A percentile compares a stretch with the other conserved stretches of the same genome.
These are phyloP conservation scores for Oxyura jamaicensis DNA, from an alignment of 2,113 vertebrate species.

Conservation along the genomic window DNA sequence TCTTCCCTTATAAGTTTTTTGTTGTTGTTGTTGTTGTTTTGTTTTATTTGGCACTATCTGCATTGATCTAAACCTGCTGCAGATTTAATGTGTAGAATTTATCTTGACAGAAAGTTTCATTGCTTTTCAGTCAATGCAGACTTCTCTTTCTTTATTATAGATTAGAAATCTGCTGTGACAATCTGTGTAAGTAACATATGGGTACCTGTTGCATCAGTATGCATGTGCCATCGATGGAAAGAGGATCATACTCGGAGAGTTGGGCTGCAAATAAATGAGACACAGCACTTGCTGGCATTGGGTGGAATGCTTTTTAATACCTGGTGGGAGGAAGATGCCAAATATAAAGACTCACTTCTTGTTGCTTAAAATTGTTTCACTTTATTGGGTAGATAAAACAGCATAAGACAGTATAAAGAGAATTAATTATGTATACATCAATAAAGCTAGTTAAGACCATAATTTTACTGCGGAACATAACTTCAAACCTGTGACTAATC, in stretches of 20 bases:
- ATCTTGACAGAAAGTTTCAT: conserved; percentile 87
- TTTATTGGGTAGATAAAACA: neutral
- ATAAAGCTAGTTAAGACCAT: neutral
- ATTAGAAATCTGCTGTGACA: conserved; percentile 67
- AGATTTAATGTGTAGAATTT: conserved; percentile 84
- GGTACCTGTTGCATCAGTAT: conserved; percentile 40
- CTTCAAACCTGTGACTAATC: neutral
- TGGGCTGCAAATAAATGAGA: conserved; percentile 39
- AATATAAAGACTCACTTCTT: neutral
- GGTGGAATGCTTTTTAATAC: conserved; percentile 17
- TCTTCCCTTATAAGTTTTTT: conserved; percentile 79
- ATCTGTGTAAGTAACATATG: conserved; percentile 47
- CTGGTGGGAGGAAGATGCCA: neutral
- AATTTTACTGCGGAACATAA: neutral
- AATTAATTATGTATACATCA: neutral
- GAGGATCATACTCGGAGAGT: conserved; percentile 14
- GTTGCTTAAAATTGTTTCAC: neutral
- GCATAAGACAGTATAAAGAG: neutral
- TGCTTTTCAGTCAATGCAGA: conserved; percentile 71
- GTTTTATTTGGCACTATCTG: conserved; percentile 84
- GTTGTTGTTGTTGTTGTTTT: neutral
- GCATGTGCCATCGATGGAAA: neutral
- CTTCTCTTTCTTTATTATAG: conserved; percentile 70
- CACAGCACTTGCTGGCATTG: neutral
- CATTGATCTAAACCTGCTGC: conserved; percentile 86